These are phyloP conservation scores for Oreochromis mossambicus DNA, from an alignment of 2,797 vertebrate genomes.

Conservation along the genomic window DNA sequence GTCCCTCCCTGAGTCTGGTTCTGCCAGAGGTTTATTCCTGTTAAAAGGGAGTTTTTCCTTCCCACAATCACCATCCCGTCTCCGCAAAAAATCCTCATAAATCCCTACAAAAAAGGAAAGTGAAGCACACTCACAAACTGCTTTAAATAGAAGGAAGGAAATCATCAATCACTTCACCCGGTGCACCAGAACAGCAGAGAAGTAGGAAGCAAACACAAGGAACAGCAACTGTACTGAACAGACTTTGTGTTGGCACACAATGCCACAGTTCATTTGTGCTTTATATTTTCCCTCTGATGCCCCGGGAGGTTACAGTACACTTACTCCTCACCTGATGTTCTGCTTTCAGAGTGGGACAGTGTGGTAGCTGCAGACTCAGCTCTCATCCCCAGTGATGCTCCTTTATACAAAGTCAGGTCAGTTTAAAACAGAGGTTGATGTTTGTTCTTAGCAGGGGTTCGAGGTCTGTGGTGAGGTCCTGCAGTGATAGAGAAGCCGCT, in stretches of 20 bases:
- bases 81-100: background rate
- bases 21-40: background rate
- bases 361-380: background rate
- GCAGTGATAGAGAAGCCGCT: no score
- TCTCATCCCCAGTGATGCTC: background rate
- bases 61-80: background rate
- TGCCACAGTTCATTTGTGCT: background rate
- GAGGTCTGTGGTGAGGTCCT: background rate
- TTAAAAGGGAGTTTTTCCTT: background rate
- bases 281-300: background rate
- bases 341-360: background rate
- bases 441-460: background rate
- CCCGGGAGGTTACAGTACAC: background rate
- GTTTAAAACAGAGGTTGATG: background rate
- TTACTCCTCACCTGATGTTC: background rate
- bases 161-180: background rate
- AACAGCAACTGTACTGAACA: background rate
- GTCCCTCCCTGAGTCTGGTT: background rate
- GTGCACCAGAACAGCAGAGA: background rate
- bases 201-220: background rate
- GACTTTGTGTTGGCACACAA: background rate
- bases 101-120: background rate
- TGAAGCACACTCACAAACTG: accelerated
- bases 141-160: background rate
- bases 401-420: background rate